Percentiles rank a stretch among this genome's conserved stretches.
These are phyloP conservation scores for Eupelmus urozonus DNA, from an alignment of 2,888 invertebrate genomes.

Conservation along the genomic window DNA sequence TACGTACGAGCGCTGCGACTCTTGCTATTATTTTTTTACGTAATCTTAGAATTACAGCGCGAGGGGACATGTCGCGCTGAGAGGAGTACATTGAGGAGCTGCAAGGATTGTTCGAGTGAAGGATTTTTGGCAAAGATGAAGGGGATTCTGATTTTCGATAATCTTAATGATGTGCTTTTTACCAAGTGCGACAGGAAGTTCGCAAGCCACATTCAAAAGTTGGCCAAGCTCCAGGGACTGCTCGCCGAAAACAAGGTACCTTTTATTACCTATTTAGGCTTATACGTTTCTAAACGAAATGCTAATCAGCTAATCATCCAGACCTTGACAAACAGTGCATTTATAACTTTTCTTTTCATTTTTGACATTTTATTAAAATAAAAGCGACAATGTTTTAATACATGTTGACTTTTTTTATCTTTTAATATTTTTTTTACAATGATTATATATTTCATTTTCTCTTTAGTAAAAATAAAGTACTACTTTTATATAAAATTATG, in stretches of 20 bases:
- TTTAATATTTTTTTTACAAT: not conserved
- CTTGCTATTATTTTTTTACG: no score
- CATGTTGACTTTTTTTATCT: not conserved
- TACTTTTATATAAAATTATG: no score
- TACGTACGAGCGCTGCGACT: not conserved
- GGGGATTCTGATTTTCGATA: slow-evolving; percentile 85
- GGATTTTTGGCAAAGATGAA: slow-evolving; percentile 78
- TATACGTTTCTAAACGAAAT: not conserved
- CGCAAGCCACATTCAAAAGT: slow-evolving; percentile 78
- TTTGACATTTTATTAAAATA: no score
- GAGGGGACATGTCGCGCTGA: not conserved
- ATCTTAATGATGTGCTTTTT: slow-evolving; percentile 85
- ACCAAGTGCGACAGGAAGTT: slow-evolving; percentile 84
- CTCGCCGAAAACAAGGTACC: slow-evolving; percentile 74
- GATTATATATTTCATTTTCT: no score
- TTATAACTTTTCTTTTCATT: not conserved
- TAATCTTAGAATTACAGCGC: slow-evolving; percentile 14
- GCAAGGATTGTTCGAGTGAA: no score
- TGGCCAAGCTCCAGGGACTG: slow-evolving; percentile 79
- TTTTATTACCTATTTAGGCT: slow-evolving; percentile 40
- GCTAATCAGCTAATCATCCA: no score
- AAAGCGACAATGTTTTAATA: no score
- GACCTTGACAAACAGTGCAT: no score
- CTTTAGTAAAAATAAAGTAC: no score
- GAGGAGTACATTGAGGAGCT: no score